Base-by-base conservation (phyloP, 2,113 vertebrate genomes). In the Stigmatopora argus region DNA sequence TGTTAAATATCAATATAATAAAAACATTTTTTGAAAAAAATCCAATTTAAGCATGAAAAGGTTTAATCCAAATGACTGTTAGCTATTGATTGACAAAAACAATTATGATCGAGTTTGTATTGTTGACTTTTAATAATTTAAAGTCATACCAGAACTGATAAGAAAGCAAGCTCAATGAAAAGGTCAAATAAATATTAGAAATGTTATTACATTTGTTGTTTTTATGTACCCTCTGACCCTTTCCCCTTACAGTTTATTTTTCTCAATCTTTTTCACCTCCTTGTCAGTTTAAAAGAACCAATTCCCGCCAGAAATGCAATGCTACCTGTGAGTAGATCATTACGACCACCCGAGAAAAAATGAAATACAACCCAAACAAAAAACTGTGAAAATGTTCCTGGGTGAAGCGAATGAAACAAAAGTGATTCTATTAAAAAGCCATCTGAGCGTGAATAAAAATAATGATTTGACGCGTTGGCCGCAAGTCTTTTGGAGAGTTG, bases 361-460 rank as follows among this genome's bases (percentile, higher is more conserved):
- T 82, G 78, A 83, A 81, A 65, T 77, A 79, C 80, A 75, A 78
- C 83, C 26, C 26, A 31, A 31, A 84, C 79, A 83, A 84, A 65
- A 81, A 75, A 17, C 12, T 26, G 62, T 78, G 78, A 62, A 83
- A 67, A 72, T 70, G 79, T 84, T 62, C 73, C 66, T 85, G 86
- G 88, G 83, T 82, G 3, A 87, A 88, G 75, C 78, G 89, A 85
- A 19, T 13, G 83, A 84, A 88, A 88, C 18, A 90, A 86, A 89
- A 91, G 81, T 38, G 81, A 83, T 89, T 91, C 89, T 88, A 91
- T 91, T 90, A 91, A 91, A 90, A 91, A 90, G 68, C 84, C 88
- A 90, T 90, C 86, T 87, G 88, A 90, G 85, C 86, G 82, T 91
- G 90, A 90, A 90, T 90, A 91, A 89, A 89, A 89, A 86, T 87